Evolutionary conservation across 92 coral and sea anemone genomes (phyloP).

Genomic region (Phenganax marumi): DNA sequence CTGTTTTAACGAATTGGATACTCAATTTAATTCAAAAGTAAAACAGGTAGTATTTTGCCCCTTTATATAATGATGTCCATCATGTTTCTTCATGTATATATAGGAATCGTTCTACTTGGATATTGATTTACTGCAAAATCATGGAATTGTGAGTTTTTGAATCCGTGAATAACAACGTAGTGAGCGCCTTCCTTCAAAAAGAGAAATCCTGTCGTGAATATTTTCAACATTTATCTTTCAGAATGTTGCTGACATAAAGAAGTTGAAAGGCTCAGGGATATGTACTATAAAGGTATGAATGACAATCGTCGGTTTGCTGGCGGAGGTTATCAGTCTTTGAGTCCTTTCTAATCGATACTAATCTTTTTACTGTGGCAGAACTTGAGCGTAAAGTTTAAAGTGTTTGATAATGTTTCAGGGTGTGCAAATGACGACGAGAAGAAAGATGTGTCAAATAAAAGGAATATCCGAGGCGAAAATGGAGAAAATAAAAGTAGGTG

Average conservation of each 20-base stretch:
- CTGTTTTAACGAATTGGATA: neutral
- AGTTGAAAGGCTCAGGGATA: conserved; percentile 84
- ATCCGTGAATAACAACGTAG: neutral
- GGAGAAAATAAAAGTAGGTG: conserved; percentile 92
- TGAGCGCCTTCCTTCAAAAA: too few species aligned
- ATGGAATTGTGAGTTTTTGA: conserved; percentile 80
- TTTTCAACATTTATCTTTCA: conserved; percentile 10
- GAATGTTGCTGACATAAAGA: conserved; percentile 97
- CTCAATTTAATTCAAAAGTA: neutral
- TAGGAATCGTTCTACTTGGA: conserved; percentile 95
- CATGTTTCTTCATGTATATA: neutral
- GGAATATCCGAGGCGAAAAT: conserved; percentile 99
- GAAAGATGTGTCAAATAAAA: conserved; percentile 89
- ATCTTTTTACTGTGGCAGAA: neutral
- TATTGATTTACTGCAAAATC: conserved; percentile 85
- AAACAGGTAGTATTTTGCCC: neutral
- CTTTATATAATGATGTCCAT: neutral
- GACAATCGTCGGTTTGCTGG: too few species aligned
- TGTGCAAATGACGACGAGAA: conserved; percentile 94
- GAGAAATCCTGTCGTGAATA: too few species aligned
- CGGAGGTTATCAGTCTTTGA: too few species aligned
- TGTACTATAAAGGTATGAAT: conserved; percentile 77
- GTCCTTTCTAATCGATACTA: too few species aligned
- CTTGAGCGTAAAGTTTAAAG: neutral
- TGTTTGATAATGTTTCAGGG: conserved; percentile 61